Base-by-base conservation (phyloP, 1,140 invertebrate genomes). In the Drosophila willistoni region DNA sequence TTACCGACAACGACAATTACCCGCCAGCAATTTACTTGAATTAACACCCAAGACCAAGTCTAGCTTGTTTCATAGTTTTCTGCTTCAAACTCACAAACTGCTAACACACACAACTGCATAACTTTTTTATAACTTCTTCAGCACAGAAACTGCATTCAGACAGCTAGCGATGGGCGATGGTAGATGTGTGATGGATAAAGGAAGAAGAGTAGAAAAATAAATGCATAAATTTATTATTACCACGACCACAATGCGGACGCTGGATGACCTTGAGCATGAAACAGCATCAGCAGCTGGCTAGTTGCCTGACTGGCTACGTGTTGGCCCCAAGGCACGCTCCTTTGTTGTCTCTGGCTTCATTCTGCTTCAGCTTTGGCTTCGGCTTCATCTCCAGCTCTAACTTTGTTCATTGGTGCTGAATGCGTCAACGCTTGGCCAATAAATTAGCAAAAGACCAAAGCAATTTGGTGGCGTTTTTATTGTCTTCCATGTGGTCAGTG, bases 191-290 rank as follows among this genome's bases (percentile, higher is more conserved):
- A 39, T 13, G 36, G 12, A 39, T 39, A 13, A 19, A n/a, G 25
- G 19, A 10, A 47, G 25, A 60, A 61, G 19, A 68, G 60, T 42
- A 68, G 14, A 59, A 36, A 57, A 57, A 57, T 57, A 64, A 79
- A 70, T 74, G 73, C 84, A 83, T 87, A 73, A 80, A 89, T 87
- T 89, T 87, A 89, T 89, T 87, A 89, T 84, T 71, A 75, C 65
- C 69, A 67, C 66, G 77, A 64, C 73, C 65, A 66, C 72, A 81
- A 65, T 79, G 67, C 55, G 67, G 62, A 65, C 82, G 67, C 55
- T 70, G 62, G 36, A 59, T 79, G 83, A 87, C 83, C 83, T 86
- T 86, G 83, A 82, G 59, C 19, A 36, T 36, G 34, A 10, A 12
- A 12, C 34, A 41, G 67, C 64, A 69, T 47, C 62, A 51, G 44